phyloP scores from a whole-genome alignment of 2,113 vertebrate genomes.

The Aldabrachelys gigantea region DNA sequence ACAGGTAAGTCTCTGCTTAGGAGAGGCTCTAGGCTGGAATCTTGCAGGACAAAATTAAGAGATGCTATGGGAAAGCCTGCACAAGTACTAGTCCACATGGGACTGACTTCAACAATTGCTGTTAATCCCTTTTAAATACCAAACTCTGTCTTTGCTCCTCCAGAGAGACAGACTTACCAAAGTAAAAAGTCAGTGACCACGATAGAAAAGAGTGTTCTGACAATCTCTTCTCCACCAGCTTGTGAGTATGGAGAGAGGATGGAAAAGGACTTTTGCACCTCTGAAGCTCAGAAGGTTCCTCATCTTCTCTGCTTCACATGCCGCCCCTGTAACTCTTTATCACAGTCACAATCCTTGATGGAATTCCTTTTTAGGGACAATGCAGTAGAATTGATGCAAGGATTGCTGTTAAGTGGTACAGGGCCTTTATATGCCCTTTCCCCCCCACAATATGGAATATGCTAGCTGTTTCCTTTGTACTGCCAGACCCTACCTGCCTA shows the following conservation, averaged over 20 bases:
- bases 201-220: neutral
- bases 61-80: neutral
- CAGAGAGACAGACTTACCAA: neutral
- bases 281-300: neutral
- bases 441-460: neutral
- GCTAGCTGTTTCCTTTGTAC: neutral
- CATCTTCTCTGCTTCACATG: rapidly evolving
- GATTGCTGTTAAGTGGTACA: neutral
- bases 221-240: neutral
- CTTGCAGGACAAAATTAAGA: neutral
- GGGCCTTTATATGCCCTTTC: neutral
- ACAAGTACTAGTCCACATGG: rapidly evolving
- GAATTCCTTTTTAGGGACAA: rapidly evolving
- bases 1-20: neutral
- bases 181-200: neutral
- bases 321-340: neutral
- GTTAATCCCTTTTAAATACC: neutral
- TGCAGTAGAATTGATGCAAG: neutral
- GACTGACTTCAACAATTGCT: neutral
- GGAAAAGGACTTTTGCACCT: neutral
- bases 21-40: neutral
- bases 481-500: neutral
- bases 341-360: neutral
- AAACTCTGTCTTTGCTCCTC: neutral
- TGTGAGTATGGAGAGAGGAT: neutral